Base-by-base conservation (phyloP, 2,888 invertebrate genomes). In the Dione vanillae region DNA sequence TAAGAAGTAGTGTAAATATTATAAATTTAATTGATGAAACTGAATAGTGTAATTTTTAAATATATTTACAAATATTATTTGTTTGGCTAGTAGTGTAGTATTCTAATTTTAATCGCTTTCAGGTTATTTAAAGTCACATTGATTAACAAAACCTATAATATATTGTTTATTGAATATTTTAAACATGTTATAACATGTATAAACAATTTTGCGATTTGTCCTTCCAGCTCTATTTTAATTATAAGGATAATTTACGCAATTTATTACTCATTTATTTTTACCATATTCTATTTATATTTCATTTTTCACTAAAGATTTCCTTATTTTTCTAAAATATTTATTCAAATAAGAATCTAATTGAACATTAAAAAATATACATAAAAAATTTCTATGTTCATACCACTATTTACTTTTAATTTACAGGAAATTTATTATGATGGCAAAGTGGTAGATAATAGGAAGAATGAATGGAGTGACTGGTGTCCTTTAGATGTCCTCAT, bases 391-490 rank as follows among this genome's bases (percentile, higher is more conserved):
- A 11, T 0, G 3, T 19, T 10, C 43, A 47, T 9, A 47, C 2
- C 2, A n/a, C 16, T 16, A 47, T 2, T 65, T 40, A 62, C 9
- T 67, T 58, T 56, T 52, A 51, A 52, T 76, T 68, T 78, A 8
- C 81, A 97, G 97, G 95, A 96, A 16, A 97, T 98, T 81, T 97
- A 96, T 80, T 95, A 95, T 8, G 94, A 95, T 64, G 96, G 96
- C 76, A 35, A 61, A 61, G 94, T 97, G 1, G 91, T 93, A 41
- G 96, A 97, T 84, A 90, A 96, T 71, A 93, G 96, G 27, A 91
- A 93, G 45, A 92, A 92, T 54, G 94, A 91, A 11, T 95, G 94
- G 88, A 94, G 95, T 77, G 94, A 94, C 83, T 96, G 96, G 95
- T 94, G 95, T 65, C 97, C 98, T 0, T 91, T 97, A 64, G 96